Percentiles rank a stretch among this genome's conserved stretches.
Conservation (phyloP, 2,888 invertebrate species). For the Oasisia sp. region DNA sequence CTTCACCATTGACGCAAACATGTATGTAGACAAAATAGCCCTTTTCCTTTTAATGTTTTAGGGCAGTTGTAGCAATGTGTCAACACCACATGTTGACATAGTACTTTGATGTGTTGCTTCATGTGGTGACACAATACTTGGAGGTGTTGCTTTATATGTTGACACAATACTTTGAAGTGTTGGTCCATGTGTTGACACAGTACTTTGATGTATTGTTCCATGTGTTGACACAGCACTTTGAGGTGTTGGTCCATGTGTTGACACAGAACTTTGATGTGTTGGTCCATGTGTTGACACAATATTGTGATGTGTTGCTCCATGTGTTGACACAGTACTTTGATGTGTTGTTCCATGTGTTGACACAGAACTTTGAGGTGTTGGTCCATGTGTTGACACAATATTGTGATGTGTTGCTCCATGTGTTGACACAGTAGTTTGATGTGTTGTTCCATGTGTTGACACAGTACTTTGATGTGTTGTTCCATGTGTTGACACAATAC, state of each 20-base stretch:
- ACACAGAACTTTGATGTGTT: not conserved
- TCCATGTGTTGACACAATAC: not conserved
- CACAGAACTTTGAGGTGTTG: not conserved
- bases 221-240: not conserved
- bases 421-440: not conserved
- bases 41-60: not conserved
- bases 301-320: not conserved
- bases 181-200: not conserved
- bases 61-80: not conserved
- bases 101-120: not conserved
- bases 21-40: conserved; percentile 25
- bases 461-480: not conserved
- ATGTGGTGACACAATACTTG: not conserved
- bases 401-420: not conserved
- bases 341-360: not conserved
- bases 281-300: not conserved
- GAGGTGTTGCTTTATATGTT: not conserved
- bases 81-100: not conserved
- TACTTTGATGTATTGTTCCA: not conserved
- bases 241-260: not conserved
- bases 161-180: not conserved
- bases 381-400: not conserved
- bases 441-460: not conserved
- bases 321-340: not conserved
- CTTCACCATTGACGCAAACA: conserved; percentile 34